phyloP scores from a whole-genome alignment of 1,140 invertebrate genomes.

The Bombus impatiens region DNA sequence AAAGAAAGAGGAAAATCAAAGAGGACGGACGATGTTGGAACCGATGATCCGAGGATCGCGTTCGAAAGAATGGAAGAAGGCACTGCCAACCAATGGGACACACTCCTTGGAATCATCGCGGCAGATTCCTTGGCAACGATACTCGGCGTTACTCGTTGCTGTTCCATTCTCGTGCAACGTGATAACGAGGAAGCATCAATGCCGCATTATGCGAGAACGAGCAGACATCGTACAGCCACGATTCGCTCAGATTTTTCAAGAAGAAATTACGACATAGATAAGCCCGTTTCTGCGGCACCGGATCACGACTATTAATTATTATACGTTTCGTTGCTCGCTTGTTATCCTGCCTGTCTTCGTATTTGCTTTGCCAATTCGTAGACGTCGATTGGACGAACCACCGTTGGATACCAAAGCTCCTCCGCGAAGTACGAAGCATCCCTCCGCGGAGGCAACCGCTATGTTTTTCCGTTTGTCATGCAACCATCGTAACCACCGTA shows the following conservation, averaged over 20 bases:
- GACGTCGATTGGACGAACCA: neutral
- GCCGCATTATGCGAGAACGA: constrained; percentile 54
- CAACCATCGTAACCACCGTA: too few relatives aligned
- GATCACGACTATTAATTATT: constrained; percentile 19
- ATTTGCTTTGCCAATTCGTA: constrained; percentile 32
- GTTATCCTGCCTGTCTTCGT: constrained; percentile 30
- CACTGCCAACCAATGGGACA: neutral
- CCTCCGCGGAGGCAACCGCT: neutral
- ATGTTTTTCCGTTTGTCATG: too few relatives aligned
- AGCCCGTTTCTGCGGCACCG: neutral
- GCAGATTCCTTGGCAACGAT: constrained; percentile 50
- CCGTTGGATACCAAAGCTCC: neutral
- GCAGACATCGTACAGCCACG: neutral
- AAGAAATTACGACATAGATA: constrained; percentile 22
- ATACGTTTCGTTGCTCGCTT: constrained; percentile 26
- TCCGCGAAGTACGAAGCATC: neutral
- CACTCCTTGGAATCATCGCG: constrained; percentile 26
- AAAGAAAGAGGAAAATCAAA: neutral
- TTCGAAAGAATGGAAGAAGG: neutral
- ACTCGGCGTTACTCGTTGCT: neutral
- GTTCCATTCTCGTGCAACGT: constrained; percentile 11
- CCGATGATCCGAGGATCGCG: neutral
- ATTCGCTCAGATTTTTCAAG: constrained; percentile 19
- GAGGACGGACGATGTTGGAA: neutral
- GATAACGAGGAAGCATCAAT: constrained; percentile 51